phyloP scores from a whole-genome alignment of 2,797 vertebrate genomes.

The Melanotaenia boesemani region DNA sequence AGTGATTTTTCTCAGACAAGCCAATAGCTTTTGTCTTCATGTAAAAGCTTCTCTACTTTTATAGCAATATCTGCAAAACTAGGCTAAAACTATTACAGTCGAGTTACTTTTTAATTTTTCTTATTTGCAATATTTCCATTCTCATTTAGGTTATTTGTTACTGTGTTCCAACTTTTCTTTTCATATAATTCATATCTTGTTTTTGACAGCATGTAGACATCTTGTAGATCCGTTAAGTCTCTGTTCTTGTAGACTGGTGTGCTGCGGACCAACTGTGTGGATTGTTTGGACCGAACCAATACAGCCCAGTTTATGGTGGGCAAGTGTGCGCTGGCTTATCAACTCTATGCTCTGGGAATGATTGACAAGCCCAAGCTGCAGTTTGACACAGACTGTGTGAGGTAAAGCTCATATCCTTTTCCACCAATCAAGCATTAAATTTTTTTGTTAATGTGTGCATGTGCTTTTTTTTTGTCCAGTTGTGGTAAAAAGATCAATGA shows the following conservation, averaged over 20 bases:
- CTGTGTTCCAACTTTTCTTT: too few species aligned
- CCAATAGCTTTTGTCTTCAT: too few species aligned
- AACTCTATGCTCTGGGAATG: slow-evolving; percentile 93
- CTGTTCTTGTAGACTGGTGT: slow-evolving; percentile 89
- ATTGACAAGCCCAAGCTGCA: slow-evolving; percentile 97
- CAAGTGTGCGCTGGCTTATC: slow-evolving; percentile 97
- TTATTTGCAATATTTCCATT: too few species aligned
- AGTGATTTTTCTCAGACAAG: too few species aligned
- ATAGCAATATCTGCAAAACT: too few species aligned
- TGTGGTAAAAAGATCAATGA: neutral
- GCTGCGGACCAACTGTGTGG: slow-evolving; percentile 96
- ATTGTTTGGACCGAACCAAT: slow-evolving; percentile 97
- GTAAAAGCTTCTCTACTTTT: too few species aligned
- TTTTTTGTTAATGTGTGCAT: neutral
- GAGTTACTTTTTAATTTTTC: too few species aligned
- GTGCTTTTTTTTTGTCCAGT: too few species aligned
- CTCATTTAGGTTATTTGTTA: too few species aligned
- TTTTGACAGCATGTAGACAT: neutral
- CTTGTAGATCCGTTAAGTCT: neutral
- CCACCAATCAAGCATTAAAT: neutral
- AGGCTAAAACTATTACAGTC: too few species aligned
- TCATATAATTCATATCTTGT: neutral
- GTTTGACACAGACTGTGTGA: slow-evolving; percentile 96
- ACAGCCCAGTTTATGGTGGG: slow-evolving; percentile 99
- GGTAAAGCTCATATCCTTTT: slow-evolving; percentile 78